Evolutionary conservation across 2,113 vertebrate genomes (phyloP).

Genomic region (Setophaga kirtlandii): DNA sequence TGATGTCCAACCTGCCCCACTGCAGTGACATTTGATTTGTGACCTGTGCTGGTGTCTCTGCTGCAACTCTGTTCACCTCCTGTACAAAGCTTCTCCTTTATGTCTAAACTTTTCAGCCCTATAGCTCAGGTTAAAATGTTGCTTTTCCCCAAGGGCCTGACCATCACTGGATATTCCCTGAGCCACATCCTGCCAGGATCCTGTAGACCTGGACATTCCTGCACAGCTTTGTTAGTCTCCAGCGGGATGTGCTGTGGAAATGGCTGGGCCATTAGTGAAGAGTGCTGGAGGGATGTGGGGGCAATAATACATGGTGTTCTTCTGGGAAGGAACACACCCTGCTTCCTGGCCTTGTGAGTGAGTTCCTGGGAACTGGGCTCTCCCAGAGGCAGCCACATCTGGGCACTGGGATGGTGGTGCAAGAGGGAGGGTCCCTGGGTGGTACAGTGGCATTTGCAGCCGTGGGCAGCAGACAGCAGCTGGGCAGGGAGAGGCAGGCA

Average conservation of each 20-base stretch:
- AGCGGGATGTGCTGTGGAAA: neutral
- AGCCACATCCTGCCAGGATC: neutral
- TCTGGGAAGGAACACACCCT: neutral
- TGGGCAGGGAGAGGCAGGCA: neutral
- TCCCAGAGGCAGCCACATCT: neutral
- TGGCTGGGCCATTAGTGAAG: neutral
- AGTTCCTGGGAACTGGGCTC: neutral
- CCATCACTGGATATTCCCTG: neutral
- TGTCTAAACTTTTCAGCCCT: neutral
- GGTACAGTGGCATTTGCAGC: accelerated
- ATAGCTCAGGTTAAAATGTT: neutral
- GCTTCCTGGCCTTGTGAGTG: neutral
- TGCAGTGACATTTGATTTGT: neutral
- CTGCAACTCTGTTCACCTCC: neutral
- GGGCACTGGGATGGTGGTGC: accelerated
- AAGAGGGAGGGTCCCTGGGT: neutral
- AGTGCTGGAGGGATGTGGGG: neutral
- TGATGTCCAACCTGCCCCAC: neutral
- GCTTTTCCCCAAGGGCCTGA: neutral
- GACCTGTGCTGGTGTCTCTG: neutral
- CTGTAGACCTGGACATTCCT: neutral
- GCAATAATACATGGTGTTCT: neutral
- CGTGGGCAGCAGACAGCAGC: accelerated
- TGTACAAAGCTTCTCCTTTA: neutral
- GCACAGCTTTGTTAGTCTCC: neutral